Conservation (phyloP, 1,140 invertebrate species). For the Cydia strobilella region DNA sequence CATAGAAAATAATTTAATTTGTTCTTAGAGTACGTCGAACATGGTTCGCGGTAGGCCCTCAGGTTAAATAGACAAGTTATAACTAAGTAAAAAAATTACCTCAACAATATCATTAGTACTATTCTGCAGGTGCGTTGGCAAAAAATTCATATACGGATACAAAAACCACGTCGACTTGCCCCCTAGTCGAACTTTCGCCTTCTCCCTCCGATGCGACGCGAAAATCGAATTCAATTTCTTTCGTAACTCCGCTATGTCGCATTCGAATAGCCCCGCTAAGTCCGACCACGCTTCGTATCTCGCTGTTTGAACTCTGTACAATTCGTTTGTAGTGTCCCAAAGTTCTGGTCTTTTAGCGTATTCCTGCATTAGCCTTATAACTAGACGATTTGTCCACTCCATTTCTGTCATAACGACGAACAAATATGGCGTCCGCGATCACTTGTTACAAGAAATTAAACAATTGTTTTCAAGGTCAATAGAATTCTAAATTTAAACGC, state of each 20-base stretch:
- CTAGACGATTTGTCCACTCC: constrained; percentile 61
- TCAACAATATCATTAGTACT: background rate
- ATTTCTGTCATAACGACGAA: constrained; percentile 42
- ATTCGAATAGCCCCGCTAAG: constrained; percentile 59
- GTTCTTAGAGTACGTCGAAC: too few relatives aligned
- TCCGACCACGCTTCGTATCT: constrained; percentile 67
- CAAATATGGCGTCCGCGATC: background rate
- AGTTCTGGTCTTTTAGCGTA: constrained; percentile 54
- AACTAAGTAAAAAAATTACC: constrained; percentile 1
- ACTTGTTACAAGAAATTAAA: background rate
- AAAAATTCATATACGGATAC: constrained; percentile 59
- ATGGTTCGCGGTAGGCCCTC: too few relatives aligned
- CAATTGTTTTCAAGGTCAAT: constrained; percentile 25
- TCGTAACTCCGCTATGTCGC: constrained; percentile 58
- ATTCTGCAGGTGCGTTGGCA: constrained; percentile 56
- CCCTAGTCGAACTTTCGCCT: constrained; percentile 56
- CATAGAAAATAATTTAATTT: too few relatives aligned
- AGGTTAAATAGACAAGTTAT: background rate
- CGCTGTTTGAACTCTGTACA: constrained; percentile 54
- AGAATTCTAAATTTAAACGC: constrained; percentile 24
- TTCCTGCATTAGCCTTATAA: constrained; percentile 54
- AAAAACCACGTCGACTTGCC: constrained; percentile 63
- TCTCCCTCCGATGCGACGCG: constrained; percentile 69
- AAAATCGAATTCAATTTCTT: constrained; percentile 72
- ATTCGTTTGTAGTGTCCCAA: constrained; percentile 58